Evolutionary conservation across 2,113 vertebrate genomes (phyloP).

Genomic region (Spheniscus mendiculus): DNA sequence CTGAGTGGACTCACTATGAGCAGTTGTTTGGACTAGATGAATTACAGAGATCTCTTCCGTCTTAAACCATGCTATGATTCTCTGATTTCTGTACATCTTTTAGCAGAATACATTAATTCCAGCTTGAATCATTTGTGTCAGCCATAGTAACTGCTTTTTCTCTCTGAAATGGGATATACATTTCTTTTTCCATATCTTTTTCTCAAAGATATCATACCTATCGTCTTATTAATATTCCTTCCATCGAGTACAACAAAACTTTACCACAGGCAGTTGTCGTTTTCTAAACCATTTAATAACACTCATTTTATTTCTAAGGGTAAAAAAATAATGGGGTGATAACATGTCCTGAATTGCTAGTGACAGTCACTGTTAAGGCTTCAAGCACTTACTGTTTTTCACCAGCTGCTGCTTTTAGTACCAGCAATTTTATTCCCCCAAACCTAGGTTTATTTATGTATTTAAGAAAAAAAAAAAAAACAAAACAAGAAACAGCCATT

Average conservation of each 20-base stretch:
- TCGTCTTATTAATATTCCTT: not conserved
- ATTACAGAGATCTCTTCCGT: not conserved
- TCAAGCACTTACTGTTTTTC: conserved; percentile 3
- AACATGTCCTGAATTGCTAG: conserved; percentile 22
- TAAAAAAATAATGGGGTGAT: conserved; percentile 11
- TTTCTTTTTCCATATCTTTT: not conserved
- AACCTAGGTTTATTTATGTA: not conserved
- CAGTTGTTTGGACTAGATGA: not conserved
- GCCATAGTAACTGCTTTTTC: not conserved
- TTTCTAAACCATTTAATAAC: conserved; percentile 28
- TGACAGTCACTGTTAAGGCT: not conserved
- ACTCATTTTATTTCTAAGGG: not conserved
- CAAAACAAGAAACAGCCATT: not conserved
- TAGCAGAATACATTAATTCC: not conserved
- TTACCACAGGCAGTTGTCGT: not conserved
- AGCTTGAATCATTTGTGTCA: not conserved
- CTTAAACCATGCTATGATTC: not conserved
- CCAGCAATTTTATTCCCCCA: not conserved
- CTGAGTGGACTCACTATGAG: not conserved
- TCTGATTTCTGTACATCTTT: not conserved
- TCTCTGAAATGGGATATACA: not conserved
- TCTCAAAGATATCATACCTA: not conserved
- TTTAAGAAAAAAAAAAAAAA: not conserved
- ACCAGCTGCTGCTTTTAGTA: conserved; percentile 30
- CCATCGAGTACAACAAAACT: not conserved